A percentile compares a stretch with the other conserved stretches of the same genome.
Evolutionary conservation across 2,113 vertebrate genomes (phyloP).

Genomic region (Thamnophis sirtalis): DNA sequence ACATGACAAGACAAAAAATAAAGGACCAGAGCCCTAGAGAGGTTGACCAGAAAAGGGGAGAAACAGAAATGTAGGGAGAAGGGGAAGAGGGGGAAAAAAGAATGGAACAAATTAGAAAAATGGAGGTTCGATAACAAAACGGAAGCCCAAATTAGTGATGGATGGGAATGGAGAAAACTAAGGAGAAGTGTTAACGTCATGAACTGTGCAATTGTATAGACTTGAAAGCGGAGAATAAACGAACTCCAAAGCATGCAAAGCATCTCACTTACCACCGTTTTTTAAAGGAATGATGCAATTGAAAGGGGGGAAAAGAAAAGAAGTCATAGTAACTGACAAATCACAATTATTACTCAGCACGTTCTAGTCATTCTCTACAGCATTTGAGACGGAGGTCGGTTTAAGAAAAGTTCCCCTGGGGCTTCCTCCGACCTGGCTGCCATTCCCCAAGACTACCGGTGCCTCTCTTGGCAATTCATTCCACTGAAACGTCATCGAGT

Average conservation of each 20-base stretch:
- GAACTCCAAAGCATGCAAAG: constrained; percentile 93
- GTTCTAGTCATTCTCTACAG: constrained; percentile 31
- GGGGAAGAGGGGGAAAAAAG: background rate
- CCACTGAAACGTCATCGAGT: background rate
- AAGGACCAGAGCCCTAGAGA: constrained; percentile 52
- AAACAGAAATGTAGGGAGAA: constrained; percentile 67
- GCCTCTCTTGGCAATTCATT: background rate
- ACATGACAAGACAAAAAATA: constrained; percentile 59
- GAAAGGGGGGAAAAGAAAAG: constrained; percentile 79
- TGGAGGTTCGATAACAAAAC: constrained; percentile 74
- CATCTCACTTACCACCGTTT: constrained; percentile 93
- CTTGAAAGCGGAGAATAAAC: constrained; percentile 86
- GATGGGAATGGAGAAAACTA: constrained; percentile 76
- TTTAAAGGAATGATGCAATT: constrained; percentile 93
- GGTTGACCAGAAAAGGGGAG: constrained; percentile 46
- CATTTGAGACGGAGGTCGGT: background rate
- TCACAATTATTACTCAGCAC: constrained; percentile 69
- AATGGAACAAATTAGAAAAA: constrained; percentile 67
- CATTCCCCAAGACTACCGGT: background rate
- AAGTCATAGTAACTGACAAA: constrained; percentile 88
- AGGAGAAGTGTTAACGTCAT: constrained; percentile 74
- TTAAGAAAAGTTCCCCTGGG: background rate
- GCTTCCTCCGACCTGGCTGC: background rate
- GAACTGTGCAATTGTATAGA: constrained; percentile 79
- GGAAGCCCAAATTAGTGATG: constrained; percentile 81